Base-by-base conservation (phyloP, 2,113 vertebrate genomes). In the Danio rerio region DNA sequence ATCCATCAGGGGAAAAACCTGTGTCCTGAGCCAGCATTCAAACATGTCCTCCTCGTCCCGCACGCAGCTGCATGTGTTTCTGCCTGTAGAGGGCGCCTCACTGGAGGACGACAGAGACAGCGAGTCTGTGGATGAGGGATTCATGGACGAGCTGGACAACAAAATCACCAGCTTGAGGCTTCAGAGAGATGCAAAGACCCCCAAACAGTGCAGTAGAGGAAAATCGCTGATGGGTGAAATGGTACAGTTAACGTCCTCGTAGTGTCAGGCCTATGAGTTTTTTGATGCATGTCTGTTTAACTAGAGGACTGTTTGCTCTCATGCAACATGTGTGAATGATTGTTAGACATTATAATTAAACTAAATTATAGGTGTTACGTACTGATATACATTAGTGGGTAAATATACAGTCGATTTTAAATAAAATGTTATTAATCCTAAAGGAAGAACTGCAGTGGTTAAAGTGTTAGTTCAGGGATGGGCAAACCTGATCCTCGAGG, bases 1-100 rank as follows among this genome's bases (percentile, higher is more conserved):
- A 73, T 88, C 86, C 0, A 87, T 94, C 31, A 76, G 87, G 3
- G 94, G 93, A 61, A 91, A 70, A 21, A 89, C 89, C 0, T 93
- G 92, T 74, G 84, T 90, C 18, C 87, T 75, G 42, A 76, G 81
- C 71, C 83, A 68, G 0, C 86, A 86, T 2, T 53, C 77, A 0
- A 3, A 81, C 12, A 31, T 52, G 11, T 40, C 80, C 2, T 56
- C 82, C 50, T 69, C 77, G 0, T 50, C 75, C 50, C 92, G 92
- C 56, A 80, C 87, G 10, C 92, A 94, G 86, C 88, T 95, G 5
- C 94, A 95, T 0, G 87, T 95, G 47, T 95, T 93, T 61, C 78
- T 95, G 20, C 94, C 94, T 52, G 87, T 83, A 0, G 91, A 91
- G 81, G 86, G 78, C 5, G 13, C 52, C 5, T 80, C 15, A 0